phyloP scores from a whole-genome alignment of 92 coral and sea anemone genomes.

The Heliopora coerulea region DNA sequence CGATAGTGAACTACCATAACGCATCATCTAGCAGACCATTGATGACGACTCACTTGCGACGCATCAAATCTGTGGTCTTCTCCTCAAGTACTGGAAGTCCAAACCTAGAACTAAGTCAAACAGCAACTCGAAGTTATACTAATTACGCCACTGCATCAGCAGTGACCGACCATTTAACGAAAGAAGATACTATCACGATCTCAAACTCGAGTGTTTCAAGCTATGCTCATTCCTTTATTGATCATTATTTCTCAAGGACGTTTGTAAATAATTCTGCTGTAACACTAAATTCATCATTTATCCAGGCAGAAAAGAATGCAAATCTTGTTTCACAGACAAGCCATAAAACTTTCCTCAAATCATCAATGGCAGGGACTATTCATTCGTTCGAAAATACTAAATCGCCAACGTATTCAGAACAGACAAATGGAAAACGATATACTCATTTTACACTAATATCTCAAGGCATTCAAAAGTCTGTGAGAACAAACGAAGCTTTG shows the following conservation, averaged over 20 bases:
- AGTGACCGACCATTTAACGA: no score
- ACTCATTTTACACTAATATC: neutral
- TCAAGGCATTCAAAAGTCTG: neutral
- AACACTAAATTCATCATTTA: neutral
- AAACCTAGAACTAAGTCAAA: no score
- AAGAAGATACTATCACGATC: no score
- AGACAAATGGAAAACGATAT: no score
- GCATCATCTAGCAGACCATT: no score
- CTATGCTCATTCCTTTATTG: neutral
- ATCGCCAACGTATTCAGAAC: no score
- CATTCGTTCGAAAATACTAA: neutral
- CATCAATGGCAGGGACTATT: neutral
- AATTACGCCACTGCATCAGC: no score
- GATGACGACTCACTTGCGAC: no score
- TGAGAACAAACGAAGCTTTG: neutral
- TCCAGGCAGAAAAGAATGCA: neutral
- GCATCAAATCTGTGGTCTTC: no score
- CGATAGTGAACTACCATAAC: no score
- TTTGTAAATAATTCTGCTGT: neutral
- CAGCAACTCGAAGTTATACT: no score
- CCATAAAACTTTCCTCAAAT: neutral
- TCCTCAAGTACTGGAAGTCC: no score
- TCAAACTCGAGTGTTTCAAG: neutral
- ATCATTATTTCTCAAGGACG: neutral
- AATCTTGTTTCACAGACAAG: neutral